Evolutionary conservation across 2,888 invertebrate species (phyloP).

Genomic region (Andrena haemorrhoa): DNA sequence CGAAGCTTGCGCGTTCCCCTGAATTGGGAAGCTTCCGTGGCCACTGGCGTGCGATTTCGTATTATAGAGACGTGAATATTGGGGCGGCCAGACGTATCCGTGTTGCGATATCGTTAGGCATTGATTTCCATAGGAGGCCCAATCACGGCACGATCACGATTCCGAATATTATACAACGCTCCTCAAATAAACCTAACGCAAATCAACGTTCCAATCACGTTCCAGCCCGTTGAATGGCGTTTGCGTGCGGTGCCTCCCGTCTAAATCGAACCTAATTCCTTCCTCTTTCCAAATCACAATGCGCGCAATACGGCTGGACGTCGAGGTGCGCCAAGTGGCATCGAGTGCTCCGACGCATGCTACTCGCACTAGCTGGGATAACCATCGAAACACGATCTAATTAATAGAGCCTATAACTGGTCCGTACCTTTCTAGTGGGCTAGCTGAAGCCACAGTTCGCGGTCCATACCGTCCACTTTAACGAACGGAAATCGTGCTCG

Average conservation of each 20-base stretch:
- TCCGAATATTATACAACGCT: slow-evolving; percentile 48
- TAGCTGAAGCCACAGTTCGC: neutral
- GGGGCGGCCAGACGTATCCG: neutral
- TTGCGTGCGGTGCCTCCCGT: neutral
- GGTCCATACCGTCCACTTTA: slow-evolving; percentile 1
- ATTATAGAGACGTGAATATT: neutral
- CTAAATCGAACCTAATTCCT: slow-evolving; percentile 38
- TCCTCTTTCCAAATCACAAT: neutral
- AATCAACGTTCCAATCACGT: slow-evolving; percentile 48
- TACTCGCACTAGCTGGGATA: neutral
- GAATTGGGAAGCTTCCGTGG: neutral
- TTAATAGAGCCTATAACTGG: neutral
- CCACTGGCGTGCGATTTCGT: neutral
- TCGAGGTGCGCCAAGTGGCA: neutral
- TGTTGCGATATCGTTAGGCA: slow-evolving; percentile 28
- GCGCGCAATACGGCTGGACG: neutral
- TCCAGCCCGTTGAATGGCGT: slow-evolving; percentile 16
- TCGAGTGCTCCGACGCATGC: neutral
- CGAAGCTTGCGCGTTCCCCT: neutral
- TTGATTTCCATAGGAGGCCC: slow-evolving; percentile 30
- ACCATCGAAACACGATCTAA: neutral
- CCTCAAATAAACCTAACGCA: slow-evolving; percentile 40
- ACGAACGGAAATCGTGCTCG: neutral
- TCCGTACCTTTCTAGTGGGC: neutral
- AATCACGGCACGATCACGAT: slow-evolving; percentile 28